Evolutionary conservation across 2,113 vertebrate genomes (phyloP).

Genomic region (Chauna torquata): DNA sequence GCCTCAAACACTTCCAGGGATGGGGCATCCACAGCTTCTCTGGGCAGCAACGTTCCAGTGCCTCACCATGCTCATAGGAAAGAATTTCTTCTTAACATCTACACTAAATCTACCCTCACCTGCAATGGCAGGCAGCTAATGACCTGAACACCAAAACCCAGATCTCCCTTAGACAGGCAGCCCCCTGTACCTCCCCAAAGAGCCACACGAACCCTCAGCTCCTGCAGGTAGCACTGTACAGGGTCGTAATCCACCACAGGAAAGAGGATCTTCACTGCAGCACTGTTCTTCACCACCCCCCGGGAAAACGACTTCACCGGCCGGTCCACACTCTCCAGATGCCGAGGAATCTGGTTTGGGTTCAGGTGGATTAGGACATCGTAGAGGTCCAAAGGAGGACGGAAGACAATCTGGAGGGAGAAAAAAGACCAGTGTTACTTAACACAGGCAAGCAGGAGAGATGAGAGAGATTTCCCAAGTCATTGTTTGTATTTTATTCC

Average conservation of each 20-base stretch:
- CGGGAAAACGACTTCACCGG: constrained; percentile 76
- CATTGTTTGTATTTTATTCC: neutral
- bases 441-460: neutral
- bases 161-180: neutral
- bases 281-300: constrained; percentile 63
- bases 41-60: neutral
- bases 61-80: neutral
- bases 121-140: neutral
- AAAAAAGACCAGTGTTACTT: neutral
- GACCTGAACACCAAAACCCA: neutral
- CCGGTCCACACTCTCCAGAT: constrained; percentile 83
- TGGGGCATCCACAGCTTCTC: neutral
- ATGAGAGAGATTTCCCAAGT: neutral
- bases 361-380: constrained; percentile 91
- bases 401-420: constrained; percentile 83
- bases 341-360: constrained; percentile 86
- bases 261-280: constrained; percentile 62
- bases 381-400: constrained; percentile 90
- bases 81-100: neutral
- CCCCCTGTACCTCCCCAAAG: too few species aligned
- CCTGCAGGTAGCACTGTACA: constrained; percentile 84
- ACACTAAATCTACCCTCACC: neutral
- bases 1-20: neutral
- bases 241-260: constrained; percentile 93
- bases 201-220: constrained; percentile 83